These are phyloP conservation scores for Phyllostomus hastatus DNA, from an alignment of 2,113 vertebrate genomes.

Conservation along the genomic window DNA sequence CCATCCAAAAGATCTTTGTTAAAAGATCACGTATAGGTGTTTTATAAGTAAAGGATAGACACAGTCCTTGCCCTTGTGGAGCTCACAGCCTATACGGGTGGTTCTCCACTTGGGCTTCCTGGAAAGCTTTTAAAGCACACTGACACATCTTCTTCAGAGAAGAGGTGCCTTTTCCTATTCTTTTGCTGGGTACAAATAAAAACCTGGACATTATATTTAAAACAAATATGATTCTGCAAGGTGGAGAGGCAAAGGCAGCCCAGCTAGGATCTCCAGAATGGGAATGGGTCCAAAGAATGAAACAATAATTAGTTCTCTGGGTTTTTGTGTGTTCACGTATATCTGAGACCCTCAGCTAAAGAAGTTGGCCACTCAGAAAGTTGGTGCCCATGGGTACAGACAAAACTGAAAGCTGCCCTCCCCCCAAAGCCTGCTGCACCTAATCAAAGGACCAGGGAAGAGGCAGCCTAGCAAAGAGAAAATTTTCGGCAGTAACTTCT, in stretches of 20 bases:
- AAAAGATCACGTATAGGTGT: neutral
- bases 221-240: neutral
- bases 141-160: slow-evolving; percentile 2
- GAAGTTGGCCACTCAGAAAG: neutral
- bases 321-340: neutral
- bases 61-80: neutral
- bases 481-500: neutral
- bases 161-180: neutral
- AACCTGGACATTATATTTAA: neutral
- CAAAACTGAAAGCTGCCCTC: neutral
- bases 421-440: neutral
- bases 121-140: neutral
- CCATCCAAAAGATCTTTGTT: neutral
- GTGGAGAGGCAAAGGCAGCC: neutral
- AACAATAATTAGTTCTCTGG: neutral
- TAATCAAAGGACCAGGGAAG: neutral
- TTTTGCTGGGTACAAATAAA: neutral
- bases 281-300: neutral
- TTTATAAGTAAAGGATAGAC: too few relatives aligned
- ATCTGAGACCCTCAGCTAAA: neutral
- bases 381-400: neutral
- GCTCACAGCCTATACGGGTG: neutral
- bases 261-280: neutral
- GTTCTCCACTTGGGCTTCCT: neutral
- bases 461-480: neutral